Conservation (phyloP, 2,888 invertebrate species). For the Cyclophora albipunctata region DNA sequence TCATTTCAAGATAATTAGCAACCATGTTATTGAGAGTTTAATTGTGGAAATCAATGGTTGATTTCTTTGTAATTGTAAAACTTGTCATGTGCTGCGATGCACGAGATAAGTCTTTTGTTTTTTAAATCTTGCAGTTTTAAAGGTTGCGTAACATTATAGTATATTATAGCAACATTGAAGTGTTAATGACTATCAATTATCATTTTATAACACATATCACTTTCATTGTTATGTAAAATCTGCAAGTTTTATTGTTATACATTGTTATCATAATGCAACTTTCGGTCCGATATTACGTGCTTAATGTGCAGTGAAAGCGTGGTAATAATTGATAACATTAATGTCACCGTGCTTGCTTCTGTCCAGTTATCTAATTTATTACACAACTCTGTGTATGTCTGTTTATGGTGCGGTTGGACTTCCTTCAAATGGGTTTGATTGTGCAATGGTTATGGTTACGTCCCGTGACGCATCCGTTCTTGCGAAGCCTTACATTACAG, state of each 20-base stretch:
- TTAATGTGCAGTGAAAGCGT: slow-evolving; percentile 45
- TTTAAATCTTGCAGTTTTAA: too few relatives aligned
- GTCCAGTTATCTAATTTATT: slow-evolving; percentile 16
- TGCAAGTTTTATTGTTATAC: not conserved
- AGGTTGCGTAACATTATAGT: too few relatives aligned
- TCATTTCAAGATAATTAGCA: too few relatives aligned
- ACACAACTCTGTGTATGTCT: slow-evolving; percentile 14
- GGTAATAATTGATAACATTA: slow-evolving; percentile 22
- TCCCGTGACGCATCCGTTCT: slow-evolving; percentile 34
- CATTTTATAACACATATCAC: not conserved
- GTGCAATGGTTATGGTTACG: slow-evolving; percentile 17
- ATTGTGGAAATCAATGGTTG: not conserved
- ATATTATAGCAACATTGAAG: not conserved
- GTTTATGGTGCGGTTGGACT: slow-evolving; percentile 7
- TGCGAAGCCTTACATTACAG: slow-evolving; percentile 9
- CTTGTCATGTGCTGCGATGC: too few relatives aligned
- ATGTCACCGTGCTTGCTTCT: slow-evolving; percentile 5
- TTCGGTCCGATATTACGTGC: slow-evolving; percentile 20
- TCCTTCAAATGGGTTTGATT: slow-evolving; percentile 17
- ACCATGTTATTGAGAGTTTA: too few relatives aligned
- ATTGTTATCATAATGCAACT: slow-evolving; percentile 3
- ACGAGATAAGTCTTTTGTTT: too few relatives aligned
- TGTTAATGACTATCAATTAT: not conserved
- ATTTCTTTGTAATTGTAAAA: slow-evolving; percentile 6
- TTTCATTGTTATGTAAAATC: not conserved